phyloP scores from a whole-genome alignment of 2,797 vertebrate genomes.

The Bradypus variegatus region DNA sequence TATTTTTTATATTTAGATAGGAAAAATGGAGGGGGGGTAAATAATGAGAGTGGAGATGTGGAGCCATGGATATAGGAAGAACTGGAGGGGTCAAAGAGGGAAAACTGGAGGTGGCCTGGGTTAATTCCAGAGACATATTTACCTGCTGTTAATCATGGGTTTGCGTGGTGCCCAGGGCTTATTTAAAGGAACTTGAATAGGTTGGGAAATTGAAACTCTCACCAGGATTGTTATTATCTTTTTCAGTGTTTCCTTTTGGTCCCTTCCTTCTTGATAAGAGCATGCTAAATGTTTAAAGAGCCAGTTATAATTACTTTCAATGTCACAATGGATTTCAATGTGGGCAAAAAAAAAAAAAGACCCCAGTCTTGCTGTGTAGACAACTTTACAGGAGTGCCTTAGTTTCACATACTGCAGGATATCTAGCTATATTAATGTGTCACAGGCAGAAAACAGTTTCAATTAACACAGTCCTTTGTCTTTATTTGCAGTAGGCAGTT shows the following conservation, averaged over 20 bases:
- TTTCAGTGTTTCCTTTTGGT: conserved; percentile 1
- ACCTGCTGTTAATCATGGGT: background rate
- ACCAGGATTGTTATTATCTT: background rate
- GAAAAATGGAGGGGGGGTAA: background rate
- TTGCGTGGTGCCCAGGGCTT: background rate
- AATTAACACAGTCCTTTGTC: conserved; percentile 13
- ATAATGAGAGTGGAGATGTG: background rate
- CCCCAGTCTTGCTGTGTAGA: background rate
- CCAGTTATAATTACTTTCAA: background rate
- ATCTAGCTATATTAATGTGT: conserved; percentile 30
- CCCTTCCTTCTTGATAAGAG: background rate
- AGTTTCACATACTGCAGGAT: background rate
- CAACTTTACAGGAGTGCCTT: background rate
- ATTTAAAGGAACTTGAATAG: background rate
- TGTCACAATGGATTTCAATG: background rate
- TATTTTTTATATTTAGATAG: background rate
- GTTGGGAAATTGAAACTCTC: conserved; percentile 22
- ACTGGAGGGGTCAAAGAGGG: background rate
- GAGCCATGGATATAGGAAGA: background rate
- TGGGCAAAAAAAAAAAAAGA: background rate
- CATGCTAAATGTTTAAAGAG: background rate
- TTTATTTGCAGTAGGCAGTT: conserved; percentile 19
- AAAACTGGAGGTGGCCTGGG: background rate
- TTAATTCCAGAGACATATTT: background rate
- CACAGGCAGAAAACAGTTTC: background rate